These are phyloP conservation scores for Rhadina sibilatrix DNA, from an alignment of 2,113 vertebrate genomes.

Conservation along the genomic window DNA sequence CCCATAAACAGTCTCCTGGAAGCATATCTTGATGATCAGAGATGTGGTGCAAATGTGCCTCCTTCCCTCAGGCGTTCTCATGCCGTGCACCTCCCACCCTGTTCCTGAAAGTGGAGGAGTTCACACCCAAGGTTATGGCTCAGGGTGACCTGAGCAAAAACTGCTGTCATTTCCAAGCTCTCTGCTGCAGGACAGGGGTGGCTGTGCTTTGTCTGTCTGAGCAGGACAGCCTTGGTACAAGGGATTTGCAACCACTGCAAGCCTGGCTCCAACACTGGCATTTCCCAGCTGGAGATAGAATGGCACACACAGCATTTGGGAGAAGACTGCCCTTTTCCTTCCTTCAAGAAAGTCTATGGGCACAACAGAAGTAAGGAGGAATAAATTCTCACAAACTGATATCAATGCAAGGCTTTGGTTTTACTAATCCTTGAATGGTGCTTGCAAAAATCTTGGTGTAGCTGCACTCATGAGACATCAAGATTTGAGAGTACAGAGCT, in stretches of 20 bases:
- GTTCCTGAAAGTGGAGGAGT: not conserved
- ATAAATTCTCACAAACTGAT: not conserved
- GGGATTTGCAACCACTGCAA: not conserved
- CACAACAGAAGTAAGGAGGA: not conserved
- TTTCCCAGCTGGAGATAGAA: not conserved
- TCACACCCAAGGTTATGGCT: accelerated
- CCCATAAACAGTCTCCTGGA: not conserved
- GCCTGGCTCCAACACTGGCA: not conserved
- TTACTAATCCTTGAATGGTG: not conserved
- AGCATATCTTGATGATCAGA: not conserved
- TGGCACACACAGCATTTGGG: not conserved
- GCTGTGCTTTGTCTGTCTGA: not conserved
- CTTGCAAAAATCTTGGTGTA: not conserved
- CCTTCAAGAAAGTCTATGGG: not conserved
- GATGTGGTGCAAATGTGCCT: not conserved
- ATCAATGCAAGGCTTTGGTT: not conserved
- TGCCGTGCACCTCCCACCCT: not conserved
- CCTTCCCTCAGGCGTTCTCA: not conserved
- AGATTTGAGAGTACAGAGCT: not conserved
- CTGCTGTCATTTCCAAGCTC: not conserved
- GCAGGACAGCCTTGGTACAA: not conserved
- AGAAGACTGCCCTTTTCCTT: not conserved
- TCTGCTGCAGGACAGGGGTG: not conserved
- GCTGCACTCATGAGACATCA: not conserved
- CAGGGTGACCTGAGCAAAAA: not conserved